These are phyloP conservation scores for Elachura formosa DNA, from an alignment of 2,113 vertebrate species.

Conservation along the genomic window DNA sequence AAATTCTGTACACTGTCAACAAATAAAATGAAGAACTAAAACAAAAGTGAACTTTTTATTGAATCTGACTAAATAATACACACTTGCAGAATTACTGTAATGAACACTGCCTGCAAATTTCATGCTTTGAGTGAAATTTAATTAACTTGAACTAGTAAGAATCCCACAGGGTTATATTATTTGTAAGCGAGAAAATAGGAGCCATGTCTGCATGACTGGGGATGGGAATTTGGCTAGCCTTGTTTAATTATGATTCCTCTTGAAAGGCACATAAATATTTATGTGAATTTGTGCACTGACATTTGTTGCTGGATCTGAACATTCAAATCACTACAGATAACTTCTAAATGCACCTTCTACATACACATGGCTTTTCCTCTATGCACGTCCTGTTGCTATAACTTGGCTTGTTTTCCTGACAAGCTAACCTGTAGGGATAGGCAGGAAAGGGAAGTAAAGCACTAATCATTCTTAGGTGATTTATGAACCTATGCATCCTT, in stretches of 20 bases:
- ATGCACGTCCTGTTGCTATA: neutral
- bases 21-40: neutral
- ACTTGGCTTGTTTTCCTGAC: neutral
- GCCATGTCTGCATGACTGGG: neutral
- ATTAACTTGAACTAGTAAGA: conserved; percentile 47
- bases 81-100: neutral
- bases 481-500: neutral
- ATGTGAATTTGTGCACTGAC: neutral
- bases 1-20: neutral
- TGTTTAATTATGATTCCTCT: neutral
- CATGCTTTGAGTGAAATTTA: conserved; percentile 42
- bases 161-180: neutral
- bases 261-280: conserved; percentile 33
- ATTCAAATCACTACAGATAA: neutral
- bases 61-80: neutral
- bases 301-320: neutral
- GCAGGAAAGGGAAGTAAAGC: conserved; percentile 7
- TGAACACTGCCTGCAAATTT: neutral
- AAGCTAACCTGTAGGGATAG: neutral
- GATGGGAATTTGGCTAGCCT: neutral
- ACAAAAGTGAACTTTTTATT: neutral
- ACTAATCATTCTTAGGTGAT: neutral
- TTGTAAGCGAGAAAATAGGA: conserved; percentile 35
- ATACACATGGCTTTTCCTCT: neutral
- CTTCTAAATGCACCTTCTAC: neutral